Evolutionary conservation across 2,888 invertebrate genomes (phyloP).

Genomic region (Agrotis segetum): DNA sequence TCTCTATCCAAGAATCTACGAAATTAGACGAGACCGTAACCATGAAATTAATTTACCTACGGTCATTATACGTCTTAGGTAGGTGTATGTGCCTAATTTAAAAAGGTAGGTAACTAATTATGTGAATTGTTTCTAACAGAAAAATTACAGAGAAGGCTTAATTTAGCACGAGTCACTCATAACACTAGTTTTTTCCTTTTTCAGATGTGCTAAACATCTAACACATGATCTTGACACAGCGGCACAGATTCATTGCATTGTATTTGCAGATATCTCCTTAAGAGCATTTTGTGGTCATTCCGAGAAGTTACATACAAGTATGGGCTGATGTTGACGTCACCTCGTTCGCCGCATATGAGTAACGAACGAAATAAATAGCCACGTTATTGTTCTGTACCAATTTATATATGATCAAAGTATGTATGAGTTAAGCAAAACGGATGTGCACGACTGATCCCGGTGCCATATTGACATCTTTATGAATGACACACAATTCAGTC

Average conservation of each 20-base stretch:
- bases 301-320: conserved; percentile 61
- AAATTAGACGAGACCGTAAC: conserved; percentile 71
- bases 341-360: conserved; percentile 65
- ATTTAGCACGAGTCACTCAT: conserved; percentile 6
- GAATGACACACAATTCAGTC: conserved; percentile 72
- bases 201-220: conserved; percentile 7
- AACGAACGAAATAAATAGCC: conserved; percentile 67
- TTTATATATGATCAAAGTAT: conserved; percentile 71
- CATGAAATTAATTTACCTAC: conserved; percentile 65
- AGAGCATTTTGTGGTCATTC: conserved; percentile 69
- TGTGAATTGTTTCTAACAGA: conserved; percentile 21
- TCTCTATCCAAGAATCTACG: conserved; percentile 74
- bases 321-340: conserved; percentile 62
- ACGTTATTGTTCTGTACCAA: conserved; percentile 74
- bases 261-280: conserved; percentile 62
- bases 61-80: conserved; percentile 25
- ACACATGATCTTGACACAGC: conserved; percentile 50
- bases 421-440: conserved; percentile 78
- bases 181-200: conserved; percentile 13
- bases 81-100: conserved; percentile 7
- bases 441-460: conserved; percentile 84
- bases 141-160: not conserved
- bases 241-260: conserved; percentile 60
- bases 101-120: conserved; percentile 18
- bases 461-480: conserved; percentile 84